Conservation (phyloP, 2,797 vertebrate genomes). For the Morelia viridis region DNA sequence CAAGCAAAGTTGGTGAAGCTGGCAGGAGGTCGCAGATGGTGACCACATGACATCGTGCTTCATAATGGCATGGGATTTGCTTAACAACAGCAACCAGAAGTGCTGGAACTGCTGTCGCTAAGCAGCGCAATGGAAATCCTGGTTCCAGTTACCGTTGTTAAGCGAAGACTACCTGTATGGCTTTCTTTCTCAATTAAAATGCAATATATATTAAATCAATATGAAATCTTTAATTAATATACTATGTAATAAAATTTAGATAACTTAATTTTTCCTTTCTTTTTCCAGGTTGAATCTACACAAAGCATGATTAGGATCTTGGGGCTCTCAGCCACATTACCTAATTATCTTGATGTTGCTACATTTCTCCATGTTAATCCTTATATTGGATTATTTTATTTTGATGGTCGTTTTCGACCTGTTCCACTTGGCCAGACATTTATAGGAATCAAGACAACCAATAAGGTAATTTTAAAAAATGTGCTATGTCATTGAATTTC, state of each 20-base stretch:
- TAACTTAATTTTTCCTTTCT: neutral
- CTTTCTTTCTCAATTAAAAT: neutral
- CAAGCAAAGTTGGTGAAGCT: no score
- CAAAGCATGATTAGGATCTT: conserved; percentile 99
- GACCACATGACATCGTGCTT: neutral
- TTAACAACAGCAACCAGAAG: neutral
- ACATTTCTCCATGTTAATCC: conserved; percentile 95
- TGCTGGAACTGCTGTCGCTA: neutral
- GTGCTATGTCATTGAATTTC: neutral
- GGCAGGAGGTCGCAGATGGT: no score
- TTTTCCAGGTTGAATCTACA: conserved; percentile 91
- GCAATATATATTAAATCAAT: neutral
- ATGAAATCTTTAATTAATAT: neutral
- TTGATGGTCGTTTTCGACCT: conserved; percentile 93
- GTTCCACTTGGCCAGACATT: conserved; percentile 95
- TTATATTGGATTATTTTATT: conserved; percentile 94
- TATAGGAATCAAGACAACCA: conserved; percentile 90
- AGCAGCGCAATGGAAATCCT: neutral
- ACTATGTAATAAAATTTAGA: conserved; percentile 22
- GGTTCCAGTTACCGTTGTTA: neutral
- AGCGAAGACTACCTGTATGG: neutral
- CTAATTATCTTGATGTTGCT: conserved; percentile 95
- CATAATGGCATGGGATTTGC: neutral
- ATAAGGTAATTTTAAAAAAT: conserved; percentile 83
- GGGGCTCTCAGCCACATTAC: conserved; percentile 95